Percentiles rank a stretch among this genome's conserved stretches.
Evolutionary conservation across 2,888 invertebrate species (phyloP).

Genomic region (Colletes collaris): DNA sequence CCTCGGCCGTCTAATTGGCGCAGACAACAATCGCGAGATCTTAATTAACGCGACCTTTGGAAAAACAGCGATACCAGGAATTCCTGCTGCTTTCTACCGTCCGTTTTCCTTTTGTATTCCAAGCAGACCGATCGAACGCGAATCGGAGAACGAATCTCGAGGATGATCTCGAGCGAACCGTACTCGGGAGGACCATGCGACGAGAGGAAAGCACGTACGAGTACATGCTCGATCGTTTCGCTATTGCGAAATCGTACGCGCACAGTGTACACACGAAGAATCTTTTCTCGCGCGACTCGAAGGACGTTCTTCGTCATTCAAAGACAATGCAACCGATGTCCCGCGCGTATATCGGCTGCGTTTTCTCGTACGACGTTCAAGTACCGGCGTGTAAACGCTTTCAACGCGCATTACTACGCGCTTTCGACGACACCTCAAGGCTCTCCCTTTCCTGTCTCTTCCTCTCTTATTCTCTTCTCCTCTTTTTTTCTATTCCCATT

Average conservation of each 20-base stretch:
- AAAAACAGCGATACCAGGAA: slow-evolving; percentile 9
- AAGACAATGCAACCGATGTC: slow-evolving; percentile 62
- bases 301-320: slow-evolving; percentile 61
- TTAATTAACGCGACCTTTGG: slow-evolving; percentile 42
- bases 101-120: slow-evolving; percentile 18
- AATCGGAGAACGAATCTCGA: slow-evolving; percentile 14
- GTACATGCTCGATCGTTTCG: slow-evolving; percentile 28
- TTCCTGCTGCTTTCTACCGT: slow-evolving; percentile 26
- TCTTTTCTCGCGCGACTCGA: slow-evolving; percentile 46
- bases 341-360: slow-evolving; percentile 31
- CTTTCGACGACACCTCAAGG: slow-evolving; percentile 62
- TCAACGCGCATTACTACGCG: slow-evolving; percentile 36
- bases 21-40: slow-evolving; percentile 36
- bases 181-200: slow-evolving; percentile 6
- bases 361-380: slow-evolving; percentile 44
- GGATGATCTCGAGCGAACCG: not conserved
- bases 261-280: slow-evolving; percentile 27
- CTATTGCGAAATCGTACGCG: slow-evolving; percentile 53
- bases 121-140: not conserved
- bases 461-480: slow-evolving; percentile 12
- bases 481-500: slow-evolving; percentile 12
- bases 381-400: slow-evolving; percentile 45
- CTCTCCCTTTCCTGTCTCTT: slow-evolving; percentile 5
- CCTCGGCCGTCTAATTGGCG: slow-evolving; percentile 42
- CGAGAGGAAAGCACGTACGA: slow-evolving; percentile 40